phyloP scores from a whole-genome alignment of 1,140 invertebrate genomes.

The Oryctes rhinoceros region DNA sequence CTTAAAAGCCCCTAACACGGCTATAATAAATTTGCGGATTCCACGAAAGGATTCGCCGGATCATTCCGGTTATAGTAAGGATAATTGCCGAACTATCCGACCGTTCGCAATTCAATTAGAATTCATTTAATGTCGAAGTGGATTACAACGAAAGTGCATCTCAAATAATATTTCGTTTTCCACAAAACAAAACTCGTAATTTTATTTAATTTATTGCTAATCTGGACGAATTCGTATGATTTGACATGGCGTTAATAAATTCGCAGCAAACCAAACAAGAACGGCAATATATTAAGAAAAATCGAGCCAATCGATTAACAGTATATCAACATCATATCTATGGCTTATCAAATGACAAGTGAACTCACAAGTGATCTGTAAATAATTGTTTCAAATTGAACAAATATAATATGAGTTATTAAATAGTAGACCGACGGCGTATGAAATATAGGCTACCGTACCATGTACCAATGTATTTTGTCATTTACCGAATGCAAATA shows the following conservation, averaged over 20 bases:
- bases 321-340: slow-evolving; percentile 40
- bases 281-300: slow-evolving; percentile 37
- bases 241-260: slow-evolving; percentile 20
- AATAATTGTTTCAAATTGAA: slow-evolving; percentile 49
- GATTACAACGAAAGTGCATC: not conserved
- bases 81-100: not conserved
- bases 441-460: slow-evolving; percentile 1
- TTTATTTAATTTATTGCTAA: slow-evolving; percentile 16
- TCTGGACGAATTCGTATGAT: not conserved
- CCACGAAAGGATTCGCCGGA: not conserved
- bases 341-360: slow-evolving; percentile 48
- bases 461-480: not conserved
- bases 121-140: not conserved
- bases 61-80: not conserved
- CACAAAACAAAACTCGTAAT: not conserved
- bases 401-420: slow-evolving; percentile 47
- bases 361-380: slow-evolving; percentile 49
- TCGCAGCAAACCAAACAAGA: slow-evolving; percentile 20
- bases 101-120: not conserved
- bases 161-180: slow-evolving; percentile 7
- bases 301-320: slow-evolving; percentile 35
- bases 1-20: not conserved
- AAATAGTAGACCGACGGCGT: slow-evolving; percentile 32
- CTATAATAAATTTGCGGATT: not conserved
- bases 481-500: slow-evolving; percentile 40